These are phyloP conservation scores for Delphinus delphis DNA, from an alignment of 2,113 vertebrate species.

Conservation along the genomic window DNA sequence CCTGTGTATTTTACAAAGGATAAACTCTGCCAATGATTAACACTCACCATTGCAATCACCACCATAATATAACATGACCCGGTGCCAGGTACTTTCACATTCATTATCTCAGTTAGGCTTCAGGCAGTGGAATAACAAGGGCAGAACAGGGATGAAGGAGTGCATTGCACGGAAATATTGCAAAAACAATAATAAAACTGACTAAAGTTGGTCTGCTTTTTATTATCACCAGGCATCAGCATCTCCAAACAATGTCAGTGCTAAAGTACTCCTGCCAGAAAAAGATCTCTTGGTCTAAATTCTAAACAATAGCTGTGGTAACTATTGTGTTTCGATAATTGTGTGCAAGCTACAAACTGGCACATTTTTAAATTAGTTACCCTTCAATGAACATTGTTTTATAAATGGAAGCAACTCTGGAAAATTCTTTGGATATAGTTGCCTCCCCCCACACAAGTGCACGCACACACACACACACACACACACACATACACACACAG, in stretches of 20 bases:
- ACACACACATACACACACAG: neutral
- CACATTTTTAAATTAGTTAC: neutral
- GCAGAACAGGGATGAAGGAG: neutral
- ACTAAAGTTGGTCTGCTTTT: neutral
- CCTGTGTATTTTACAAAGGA: neutral
- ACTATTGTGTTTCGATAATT: neutral
- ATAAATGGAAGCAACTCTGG: neutral
- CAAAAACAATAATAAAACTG: neutral
- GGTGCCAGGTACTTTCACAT: neutral
- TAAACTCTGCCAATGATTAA: neutral
- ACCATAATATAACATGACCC: neutral
- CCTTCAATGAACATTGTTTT: neutral
- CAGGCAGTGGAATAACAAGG: neutral
- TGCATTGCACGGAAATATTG: neutral
- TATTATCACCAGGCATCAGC: neutral
- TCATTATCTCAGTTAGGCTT: neutral
- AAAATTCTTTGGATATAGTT: neutral
- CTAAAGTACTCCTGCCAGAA: neutral
- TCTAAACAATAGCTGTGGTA: neutral
- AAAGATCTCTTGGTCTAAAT: neutral
- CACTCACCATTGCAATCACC: neutral
- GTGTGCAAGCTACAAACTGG: neutral
- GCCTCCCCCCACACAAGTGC: neutral
- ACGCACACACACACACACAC: neutral
- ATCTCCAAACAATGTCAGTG: neutral